These are phyloP conservation scores for Naso thynnoides DNA, from an alignment of 2,797 vertebrate genomes.

Conservation along the genomic window DNA sequence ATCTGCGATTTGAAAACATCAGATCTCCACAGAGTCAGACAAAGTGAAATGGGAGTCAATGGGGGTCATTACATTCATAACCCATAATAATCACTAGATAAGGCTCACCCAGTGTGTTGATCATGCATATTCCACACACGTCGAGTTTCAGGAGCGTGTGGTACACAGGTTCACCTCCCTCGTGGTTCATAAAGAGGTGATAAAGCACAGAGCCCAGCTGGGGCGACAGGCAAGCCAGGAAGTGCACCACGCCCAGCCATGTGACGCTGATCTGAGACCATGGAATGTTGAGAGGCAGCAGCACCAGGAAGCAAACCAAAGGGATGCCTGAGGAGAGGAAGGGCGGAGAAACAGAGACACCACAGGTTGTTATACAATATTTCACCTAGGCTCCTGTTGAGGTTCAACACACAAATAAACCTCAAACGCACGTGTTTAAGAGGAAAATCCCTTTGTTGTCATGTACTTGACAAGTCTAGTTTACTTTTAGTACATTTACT, in stretches of 20 bases:
- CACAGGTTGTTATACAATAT: neutral
- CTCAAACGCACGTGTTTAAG: neutral
- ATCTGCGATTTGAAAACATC: too few species aligned
- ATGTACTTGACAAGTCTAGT: neutral
- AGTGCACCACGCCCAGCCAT: constrained; percentile 93
- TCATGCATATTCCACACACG: constrained; percentile 95
- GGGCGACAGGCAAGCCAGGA: constrained; percentile 92
- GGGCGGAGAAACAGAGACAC: neutral
- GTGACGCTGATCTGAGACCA: constrained; percentile 92
- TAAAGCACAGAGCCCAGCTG: constrained; percentile 94
- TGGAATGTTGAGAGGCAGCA: constrained; percentile 92
- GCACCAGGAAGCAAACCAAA: constrained; percentile 91
- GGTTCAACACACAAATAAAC: neutral
- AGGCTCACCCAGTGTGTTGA: constrained; percentile 91
- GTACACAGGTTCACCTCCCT: constrained; percentile 91
- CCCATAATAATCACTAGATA: too few species aligned
- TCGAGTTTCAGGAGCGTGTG: constrained; percentile 93
- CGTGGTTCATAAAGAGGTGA: constrained; percentile 97
- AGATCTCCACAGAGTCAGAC: too few species aligned
- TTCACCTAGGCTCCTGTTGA: neutral
- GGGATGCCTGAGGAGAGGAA: constrained; percentile 82
- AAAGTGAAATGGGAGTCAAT: too few species aligned
- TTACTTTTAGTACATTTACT: neutral
- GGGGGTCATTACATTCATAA: too few species aligned
- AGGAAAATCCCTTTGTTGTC: neutral